Evolutionary conservation across 2,888 invertebrate genomes (phyloP), one percentile per base, ranked within the genome.

Genomic region (Clostera curtula): DNA sequence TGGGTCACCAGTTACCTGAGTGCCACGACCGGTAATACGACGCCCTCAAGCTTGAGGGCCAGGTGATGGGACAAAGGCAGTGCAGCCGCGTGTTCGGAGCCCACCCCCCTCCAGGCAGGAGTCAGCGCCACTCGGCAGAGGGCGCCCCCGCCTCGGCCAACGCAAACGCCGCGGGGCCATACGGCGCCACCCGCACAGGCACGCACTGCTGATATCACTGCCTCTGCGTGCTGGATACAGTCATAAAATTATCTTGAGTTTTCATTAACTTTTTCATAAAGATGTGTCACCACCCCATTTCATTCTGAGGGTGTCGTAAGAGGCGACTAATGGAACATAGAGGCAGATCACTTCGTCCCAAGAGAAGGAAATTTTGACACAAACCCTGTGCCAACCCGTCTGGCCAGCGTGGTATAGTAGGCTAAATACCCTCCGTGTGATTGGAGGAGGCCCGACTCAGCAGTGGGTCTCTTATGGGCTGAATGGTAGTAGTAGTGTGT

Each of bases 11-110:
- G 8, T 89, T 15, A 95, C 85, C 47, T 90, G 87, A 33, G 93
- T 89, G 35, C 90, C 87, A 41, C 88, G 85, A 63, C 52, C 18
- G 36, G 95, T 89, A 53, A 90, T 24, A 97, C 45, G 3, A 98
- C 96, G 0, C 97, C 97, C 73, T 97, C 97, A 2, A 97, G 93
- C 82, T 96, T 96, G 12, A 97, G 88, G 1, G 96, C 95, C 33
- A 97, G 86, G 45, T 95, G 92, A 45, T 95, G 93, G 28, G 93
- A 92, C 19, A 90, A 89, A 34, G 93, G 92, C 17, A 97, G 90
- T 37, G 91, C 87, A 24, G 96, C 91, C 4, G 96, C 92, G 23
- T 93, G 93, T 48, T 97, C 97, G 18, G 45, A 19, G 16, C 25
- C 25, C n/a, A 27, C 54, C 28, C 57, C 52, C 38, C 65, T 56